Evolutionary conservation across 2,888 invertebrate genomes (phyloP).

Genomic region (Cheilosia pagana): DNA sequence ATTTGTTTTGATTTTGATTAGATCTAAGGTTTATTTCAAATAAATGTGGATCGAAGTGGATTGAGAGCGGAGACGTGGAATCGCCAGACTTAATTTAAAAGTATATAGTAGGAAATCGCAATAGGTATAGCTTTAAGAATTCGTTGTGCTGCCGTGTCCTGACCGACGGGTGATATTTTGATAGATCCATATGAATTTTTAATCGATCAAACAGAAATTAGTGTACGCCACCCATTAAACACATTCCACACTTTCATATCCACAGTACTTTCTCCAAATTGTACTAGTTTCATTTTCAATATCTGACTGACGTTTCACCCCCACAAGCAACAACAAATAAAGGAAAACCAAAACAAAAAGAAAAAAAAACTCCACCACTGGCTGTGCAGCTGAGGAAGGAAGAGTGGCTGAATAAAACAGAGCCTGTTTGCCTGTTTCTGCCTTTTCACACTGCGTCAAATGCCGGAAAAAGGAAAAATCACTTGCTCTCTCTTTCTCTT

Average conservation of each 20-base stretch:
- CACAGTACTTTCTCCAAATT: neutral
- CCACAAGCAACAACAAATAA: slow-evolving; percentile 40
- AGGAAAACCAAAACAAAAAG: slow-evolving; percentile 31
- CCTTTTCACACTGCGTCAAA: slow-evolving; percentile 5
- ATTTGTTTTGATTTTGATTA: neutral
- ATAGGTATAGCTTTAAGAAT: too few species aligned
- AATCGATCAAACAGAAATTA: neutral
- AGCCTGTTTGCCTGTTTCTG: slow-evolving; percentile 15
- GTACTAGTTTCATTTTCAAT: slow-evolving; percentile 34
- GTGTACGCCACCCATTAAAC: slow-evolving; percentile 3
- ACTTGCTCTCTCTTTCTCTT: slow-evolving; percentile 8
- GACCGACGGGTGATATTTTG: too few species aligned
- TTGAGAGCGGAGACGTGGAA: too few species aligned
- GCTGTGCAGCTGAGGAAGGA: too few species aligned
- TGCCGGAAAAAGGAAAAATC: slow-evolving; percentile 23
- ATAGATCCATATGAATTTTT: too few species aligned
- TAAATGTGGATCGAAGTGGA: too few species aligned
- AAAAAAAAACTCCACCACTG: slow-evolving; percentile 18
- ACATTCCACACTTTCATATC: too few species aligned
- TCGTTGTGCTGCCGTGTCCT: too few species aligned
- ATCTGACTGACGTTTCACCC: slow-evolving; percentile 42
- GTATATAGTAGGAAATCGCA: too few species aligned
- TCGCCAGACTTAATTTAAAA: too few species aligned
- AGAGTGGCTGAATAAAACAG: neutral
- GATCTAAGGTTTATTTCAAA: too few species aligned